These are phyloP conservation scores for Circaetus gallicus DNA, from an alignment of 2,113 vertebrate genomes.

Conservation along the genomic window DNA sequence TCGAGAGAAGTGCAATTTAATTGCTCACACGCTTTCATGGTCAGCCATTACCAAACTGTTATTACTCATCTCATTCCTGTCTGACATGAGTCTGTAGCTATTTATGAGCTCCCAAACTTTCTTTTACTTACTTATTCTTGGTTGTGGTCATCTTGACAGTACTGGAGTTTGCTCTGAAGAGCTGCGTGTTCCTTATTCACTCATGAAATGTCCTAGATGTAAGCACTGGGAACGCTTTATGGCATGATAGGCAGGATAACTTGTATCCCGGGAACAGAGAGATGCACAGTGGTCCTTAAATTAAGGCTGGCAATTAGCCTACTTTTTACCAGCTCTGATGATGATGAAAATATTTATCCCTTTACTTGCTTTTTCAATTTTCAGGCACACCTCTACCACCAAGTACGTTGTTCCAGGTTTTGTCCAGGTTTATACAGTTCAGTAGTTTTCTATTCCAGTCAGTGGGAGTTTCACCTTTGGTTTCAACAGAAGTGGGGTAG, in stretches of 20 bases:
- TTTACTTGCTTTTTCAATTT: not conserved
- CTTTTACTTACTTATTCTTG: not conserved
- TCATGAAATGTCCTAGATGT: not conserved
- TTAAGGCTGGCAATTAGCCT: not conserved
- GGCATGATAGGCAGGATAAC: not conserved
- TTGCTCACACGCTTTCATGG: not conserved
- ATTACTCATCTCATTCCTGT: not conserved
- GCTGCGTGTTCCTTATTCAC: not conserved
- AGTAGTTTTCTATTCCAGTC: not conserved
- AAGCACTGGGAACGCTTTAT: not conserved
- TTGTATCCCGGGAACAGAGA: not conserved
- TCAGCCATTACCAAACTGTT: not conserved
- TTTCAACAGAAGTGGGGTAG: conserved; percentile 11
- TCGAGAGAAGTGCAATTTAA: not conserved
- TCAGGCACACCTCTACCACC: not conserved
- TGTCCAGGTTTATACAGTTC: not conserved
- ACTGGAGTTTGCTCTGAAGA: not conserved
- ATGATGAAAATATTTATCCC: not conserved
- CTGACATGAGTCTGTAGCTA: not conserved
- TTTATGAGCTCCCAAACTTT: not conserved
- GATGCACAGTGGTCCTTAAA: not conserved
- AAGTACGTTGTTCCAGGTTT: not conserved
- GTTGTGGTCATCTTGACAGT: not conserved
- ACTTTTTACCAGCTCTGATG: not conserved
- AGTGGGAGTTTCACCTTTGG: not conserved